phyloP scores from a whole-genome alignment of 2,888 invertebrate species.

The Tanypteryx hageni region DNA sequence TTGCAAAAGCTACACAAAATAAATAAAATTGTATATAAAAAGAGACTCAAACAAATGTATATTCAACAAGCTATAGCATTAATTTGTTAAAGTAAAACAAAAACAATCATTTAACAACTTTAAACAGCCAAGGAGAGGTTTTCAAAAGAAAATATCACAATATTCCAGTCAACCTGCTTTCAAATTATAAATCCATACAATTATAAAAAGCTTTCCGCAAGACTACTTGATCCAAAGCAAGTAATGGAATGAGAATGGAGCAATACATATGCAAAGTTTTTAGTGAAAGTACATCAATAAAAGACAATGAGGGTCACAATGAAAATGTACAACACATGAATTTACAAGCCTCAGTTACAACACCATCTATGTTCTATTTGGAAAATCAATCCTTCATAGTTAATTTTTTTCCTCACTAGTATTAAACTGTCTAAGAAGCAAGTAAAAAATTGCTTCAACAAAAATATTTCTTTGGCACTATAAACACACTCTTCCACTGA shows the following conservation, averaged over 20 bases:
- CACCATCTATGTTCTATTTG: conserved; percentile 22
- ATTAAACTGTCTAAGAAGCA: conserved; percentile 20
- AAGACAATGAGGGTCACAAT: conserved; percentile 31
- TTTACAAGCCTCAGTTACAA: conserved; percentile 35
- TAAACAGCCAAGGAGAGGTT: conserved; percentile 40
- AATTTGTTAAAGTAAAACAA: conserved; percentile 62
- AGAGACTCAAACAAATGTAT: conserved; percentile 54
- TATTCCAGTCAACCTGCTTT: conserved; percentile 34
- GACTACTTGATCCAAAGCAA: conserved; percentile 58
- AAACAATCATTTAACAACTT: conserved; percentile 55
- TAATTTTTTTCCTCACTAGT: background rate
- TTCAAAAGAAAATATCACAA: conserved; percentile 56
- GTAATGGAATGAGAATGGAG: conserved; percentile 60
- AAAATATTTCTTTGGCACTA: conserved; percentile 59
- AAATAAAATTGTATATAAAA: conserved; percentile 52
- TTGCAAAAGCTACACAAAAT: conserved; percentile 62
- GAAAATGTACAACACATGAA: background rate
- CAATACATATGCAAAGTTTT: conserved; percentile 36
- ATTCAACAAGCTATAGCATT: conserved; percentile 58
- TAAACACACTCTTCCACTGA: conserved; percentile 32
- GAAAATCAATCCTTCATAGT: background rate
- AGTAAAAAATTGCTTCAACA: background rate
- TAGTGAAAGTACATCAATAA: conserved; percentile 27
- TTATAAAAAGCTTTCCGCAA: conserved; percentile 39
- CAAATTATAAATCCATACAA: conserved; percentile 49